Percentiles rank a stretch among this genome's conserved stretches.
Evolutionary conservation across 2,888 invertebrate genomes (phyloP).

Genomic region (Tachina lurida): DNA sequence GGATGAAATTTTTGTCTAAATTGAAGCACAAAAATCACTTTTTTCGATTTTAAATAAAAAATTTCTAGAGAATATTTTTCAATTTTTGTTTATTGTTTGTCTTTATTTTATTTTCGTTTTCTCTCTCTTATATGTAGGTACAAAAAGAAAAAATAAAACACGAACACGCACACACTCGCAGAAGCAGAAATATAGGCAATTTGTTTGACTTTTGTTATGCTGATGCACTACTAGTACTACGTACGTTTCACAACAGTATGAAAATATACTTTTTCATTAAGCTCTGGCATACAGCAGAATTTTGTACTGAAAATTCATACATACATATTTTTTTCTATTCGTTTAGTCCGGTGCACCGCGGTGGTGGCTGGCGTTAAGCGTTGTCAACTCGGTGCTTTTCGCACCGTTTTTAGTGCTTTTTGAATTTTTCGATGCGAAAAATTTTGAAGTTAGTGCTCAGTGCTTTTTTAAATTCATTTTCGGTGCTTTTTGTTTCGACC

Average conservation of each 20-base stretch:
- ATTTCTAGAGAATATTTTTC: constrained; percentile 51
- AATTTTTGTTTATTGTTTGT: constrained; percentile 66
- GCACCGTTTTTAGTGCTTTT: too few species aligned
- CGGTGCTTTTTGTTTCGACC: too few species aligned
- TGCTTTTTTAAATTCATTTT: too few species aligned
- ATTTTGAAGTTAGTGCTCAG: too few species aligned
- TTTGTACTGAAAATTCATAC: constrained; percentile 50
- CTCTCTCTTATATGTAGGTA: constrained; percentile 12
- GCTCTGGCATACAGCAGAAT: constrained; percentile 62
- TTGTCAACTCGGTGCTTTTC: too few species aligned
- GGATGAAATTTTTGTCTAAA: constrained; percentile 70
- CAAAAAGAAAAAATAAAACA: background rate
- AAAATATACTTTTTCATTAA: constrained; percentile 52
- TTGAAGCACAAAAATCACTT: constrained; percentile 71
- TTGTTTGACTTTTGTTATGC: constrained; percentile 41
- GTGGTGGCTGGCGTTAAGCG: constrained; percentile 29
- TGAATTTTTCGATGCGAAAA: too few species aligned
- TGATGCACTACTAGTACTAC: constrained; percentile 46
- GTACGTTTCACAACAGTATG: constrained; percentile 65
- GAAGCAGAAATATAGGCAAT: background rate
- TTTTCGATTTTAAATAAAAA: constrained; percentile 60
- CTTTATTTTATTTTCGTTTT: constrained; percentile 37
- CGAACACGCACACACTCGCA: background rate
- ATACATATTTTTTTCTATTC: constrained; percentile 19
- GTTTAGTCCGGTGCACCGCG: constrained; percentile 34